A percentile compares a stretch with the other conserved stretches of the same genome.
Conservation (phyloP, 2,888 invertebrate genomes). For the Ochropacha duplaris region DNA sequence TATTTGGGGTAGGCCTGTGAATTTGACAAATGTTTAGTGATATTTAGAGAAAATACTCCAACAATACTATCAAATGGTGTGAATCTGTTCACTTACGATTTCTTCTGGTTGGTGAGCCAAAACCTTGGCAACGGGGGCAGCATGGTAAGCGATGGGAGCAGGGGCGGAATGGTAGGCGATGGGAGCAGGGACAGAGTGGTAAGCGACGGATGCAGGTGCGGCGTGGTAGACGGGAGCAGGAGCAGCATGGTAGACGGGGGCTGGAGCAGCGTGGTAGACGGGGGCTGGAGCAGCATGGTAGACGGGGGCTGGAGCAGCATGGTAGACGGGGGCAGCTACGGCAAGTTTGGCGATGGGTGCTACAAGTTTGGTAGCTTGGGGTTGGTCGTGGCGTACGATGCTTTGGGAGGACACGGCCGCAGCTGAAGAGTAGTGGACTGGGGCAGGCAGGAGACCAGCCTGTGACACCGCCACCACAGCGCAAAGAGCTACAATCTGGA, state of each 20-base stretch:
- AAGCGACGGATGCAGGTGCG: slow-evolving; percentile 47
- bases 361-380: slow-evolving; percentile 31
- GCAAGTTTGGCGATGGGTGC: too few relatives aligned
- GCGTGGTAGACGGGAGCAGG: slow-evolving; percentile 43
- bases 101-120: slow-evolving; percentile 41
- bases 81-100: slow-evolving; percentile 32
- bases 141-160: slow-evolving; percentile 33
- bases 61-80: not conserved
- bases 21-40: not conserved
- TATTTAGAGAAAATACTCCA: not conserved
- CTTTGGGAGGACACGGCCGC: slow-evolving; percentile 62
- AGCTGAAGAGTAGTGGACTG: slow-evolving; percentile 62
- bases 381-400: slow-evolving; percentile 65
- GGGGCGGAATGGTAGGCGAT: slow-evolving; percentile 37
- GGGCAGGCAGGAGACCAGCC: slow-evolving; percentile 46
- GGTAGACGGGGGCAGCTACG: slow-evolving; percentile 30
- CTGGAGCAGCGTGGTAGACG: slow-evolving; percentile 29
- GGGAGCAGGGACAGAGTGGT: slow-evolving; percentile 24
- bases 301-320: slow-evolving; percentile 31
- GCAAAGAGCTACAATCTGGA: slow-evolving; percentile 51
- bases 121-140: slow-evolving; percentile 33
- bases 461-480: slow-evolving; percentile 42
- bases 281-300: slow-evolving; percentile 33
- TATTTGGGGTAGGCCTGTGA: slow-evolving; percentile 77
- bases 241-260: slow-evolving; percentile 34